Percentiles rank a stretch among this genome's conserved stretches.
phyloP scores from a whole-genome alignment of 2,888 invertebrate genomes.

The Pammene fasciana region DNA sequence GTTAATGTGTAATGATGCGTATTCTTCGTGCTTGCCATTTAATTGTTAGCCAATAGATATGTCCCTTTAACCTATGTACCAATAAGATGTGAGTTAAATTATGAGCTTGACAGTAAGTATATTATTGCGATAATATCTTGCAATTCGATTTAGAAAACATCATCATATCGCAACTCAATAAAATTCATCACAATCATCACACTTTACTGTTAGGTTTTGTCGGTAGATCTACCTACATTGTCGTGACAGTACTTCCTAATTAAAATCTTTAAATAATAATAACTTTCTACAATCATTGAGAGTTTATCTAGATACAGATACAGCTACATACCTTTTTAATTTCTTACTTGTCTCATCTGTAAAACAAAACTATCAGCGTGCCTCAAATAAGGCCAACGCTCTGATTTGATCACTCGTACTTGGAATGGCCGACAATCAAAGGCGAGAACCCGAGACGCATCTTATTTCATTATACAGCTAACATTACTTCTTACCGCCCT shows the following conservation, averaged over 20 bases:
- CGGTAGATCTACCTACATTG: too few species aligned
- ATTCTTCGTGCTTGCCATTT: conserved; percentile 79
- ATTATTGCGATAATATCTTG: conserved; percentile 43
- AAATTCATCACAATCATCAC: not conserved
- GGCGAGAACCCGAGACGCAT: conserved; percentile 38
- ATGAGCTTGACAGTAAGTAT: conserved; percentile 52
- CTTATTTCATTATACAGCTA: conserved; percentile 36
- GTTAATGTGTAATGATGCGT: conserved; percentile 79
- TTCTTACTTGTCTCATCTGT: conserved; percentile 3
- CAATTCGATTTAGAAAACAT: conserved; percentile 17
- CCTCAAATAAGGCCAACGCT: conserved; percentile 31
- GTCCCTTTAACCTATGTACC: conserved; percentile 69
- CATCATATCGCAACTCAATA: conserved; percentile 10
- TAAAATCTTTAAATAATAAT: not conserved
- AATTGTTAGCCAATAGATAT: conserved; percentile 75
- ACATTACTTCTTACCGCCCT: conserved; percentile 26
- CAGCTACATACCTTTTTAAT: not conserved
- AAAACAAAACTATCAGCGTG: conserved; percentile 24
- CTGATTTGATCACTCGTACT: conserved; percentile 31
- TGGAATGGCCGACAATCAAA: conserved; percentile 30
- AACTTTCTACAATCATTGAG: not conserved
- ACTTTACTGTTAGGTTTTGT: not conserved
- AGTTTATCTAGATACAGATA: not conserved
- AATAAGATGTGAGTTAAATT: conserved; percentile 57
- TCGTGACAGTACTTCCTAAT: too few species aligned